A percentile compares a stretch with the other conserved stretches of the same genome.
Conservation (phyloP, 2,888 invertebrate species). For the Plebejus anna region DNA sequence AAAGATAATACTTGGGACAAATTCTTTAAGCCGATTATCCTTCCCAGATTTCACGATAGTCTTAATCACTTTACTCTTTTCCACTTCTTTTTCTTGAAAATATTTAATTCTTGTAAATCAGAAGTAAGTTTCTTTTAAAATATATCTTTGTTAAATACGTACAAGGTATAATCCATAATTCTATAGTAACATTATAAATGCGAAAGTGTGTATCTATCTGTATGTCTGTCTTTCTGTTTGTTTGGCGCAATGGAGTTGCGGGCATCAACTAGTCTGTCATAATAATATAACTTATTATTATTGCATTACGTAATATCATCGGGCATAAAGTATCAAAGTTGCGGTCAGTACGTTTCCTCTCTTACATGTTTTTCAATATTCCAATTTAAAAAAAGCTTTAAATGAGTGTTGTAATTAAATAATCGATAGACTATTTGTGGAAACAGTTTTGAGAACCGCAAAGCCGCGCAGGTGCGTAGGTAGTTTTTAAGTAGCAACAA, state of each 20-base stretch:
- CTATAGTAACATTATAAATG: too few relatives aligned
- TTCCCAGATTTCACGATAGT: conserved; percentile 9
- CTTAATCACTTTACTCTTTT: conserved; percentile 12
- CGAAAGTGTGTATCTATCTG: too few relatives aligned
- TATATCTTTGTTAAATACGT: not conserved
- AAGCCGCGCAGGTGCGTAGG: conserved; percentile 37
- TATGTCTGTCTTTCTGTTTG: too few relatives aligned
- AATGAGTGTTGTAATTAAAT: not conserved
- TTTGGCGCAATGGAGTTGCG: too few relatives aligned
- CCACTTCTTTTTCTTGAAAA: not conserved
- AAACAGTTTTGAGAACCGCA: conserved; percentile 31
- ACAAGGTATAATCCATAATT: too few relatives aligned
- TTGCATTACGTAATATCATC: not conserved
- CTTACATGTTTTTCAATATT: not conserved
- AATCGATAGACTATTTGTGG: conserved; percentile 1
- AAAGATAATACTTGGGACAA: conserved; percentile 16
- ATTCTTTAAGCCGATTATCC: conserved; percentile 23
- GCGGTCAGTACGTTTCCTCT: not conserved
- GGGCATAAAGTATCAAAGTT: not conserved
- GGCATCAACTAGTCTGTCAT: too few relatives aligned
- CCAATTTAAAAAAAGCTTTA: not conserved
- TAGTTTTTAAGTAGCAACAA: conserved; percentile 36
- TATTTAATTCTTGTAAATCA: not conserved
- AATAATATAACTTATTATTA: too few relatives aligned
- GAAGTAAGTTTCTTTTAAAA: not conserved